phyloP scores from a whole-genome alignment of 1,140 invertebrate species.

The Formica selysi region DNA sequence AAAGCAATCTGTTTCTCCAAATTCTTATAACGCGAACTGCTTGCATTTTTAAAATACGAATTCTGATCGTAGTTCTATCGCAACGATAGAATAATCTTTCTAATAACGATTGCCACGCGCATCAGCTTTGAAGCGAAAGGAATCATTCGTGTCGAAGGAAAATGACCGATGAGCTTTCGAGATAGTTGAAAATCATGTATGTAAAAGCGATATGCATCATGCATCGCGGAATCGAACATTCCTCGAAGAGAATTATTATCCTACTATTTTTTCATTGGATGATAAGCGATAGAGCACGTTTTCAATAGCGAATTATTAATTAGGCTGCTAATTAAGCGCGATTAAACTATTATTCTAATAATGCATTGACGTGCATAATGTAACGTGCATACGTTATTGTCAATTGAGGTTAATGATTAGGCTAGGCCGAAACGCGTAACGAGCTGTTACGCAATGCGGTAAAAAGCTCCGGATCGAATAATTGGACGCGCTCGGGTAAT shows the following conservation, averaged over 20 bases:
- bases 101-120: background rate
- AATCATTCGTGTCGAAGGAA: slow-evolving; percentile 36
- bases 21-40: background rate
- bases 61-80: background rate
- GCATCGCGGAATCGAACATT: background rate
- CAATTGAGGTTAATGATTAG: slow-evolving; percentile 57
- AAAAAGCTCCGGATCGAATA: slow-evolving; percentile 50
- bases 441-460: slow-evolving; percentile 50
- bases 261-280: slow-evolving; percentile 8
- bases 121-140: slow-evolving; percentile 11
- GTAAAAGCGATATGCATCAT: slow-evolving; percentile 26
- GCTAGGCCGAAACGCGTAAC: slow-evolving; percentile 42
- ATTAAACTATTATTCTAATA: slow-evolving; percentile 57
- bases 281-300: slow-evolving; percentile 20
- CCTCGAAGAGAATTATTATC: slow-evolving; percentile 18
- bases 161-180: slow-evolving; percentile 14
- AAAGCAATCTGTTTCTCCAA: background rate
- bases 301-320: slow-evolving; percentile 37
- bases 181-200: slow-evolving; percentile 39
- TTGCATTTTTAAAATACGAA: background rate
- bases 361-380: slow-evolving; percentile 8
- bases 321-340: slow-evolving; percentile 41
- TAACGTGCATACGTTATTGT: slow-evolving; percentile 36
- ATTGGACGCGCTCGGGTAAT: slow-evolving; percentile 59
- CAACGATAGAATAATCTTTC: slow-evolving; percentile 31